Percentiles rank a stretch among this genome's conserved stretches.
phyloP scores from a whole-genome alignment of 2,888 invertebrate species.

The Cenopis cana region DNA sequence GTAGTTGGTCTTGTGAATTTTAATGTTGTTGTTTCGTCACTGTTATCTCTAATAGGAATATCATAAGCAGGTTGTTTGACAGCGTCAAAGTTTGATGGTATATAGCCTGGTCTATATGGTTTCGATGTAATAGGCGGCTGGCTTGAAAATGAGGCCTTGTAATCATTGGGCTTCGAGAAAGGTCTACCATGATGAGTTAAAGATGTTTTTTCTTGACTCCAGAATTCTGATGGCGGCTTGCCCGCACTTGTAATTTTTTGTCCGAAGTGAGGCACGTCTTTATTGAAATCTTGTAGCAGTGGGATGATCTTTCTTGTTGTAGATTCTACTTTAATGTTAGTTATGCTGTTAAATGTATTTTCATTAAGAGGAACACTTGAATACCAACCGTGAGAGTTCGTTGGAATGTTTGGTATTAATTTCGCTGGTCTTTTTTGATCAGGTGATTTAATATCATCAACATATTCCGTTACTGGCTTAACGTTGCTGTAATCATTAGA shows the following conservation, averaged over 20 bases:
- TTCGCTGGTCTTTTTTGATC: conserved; percentile 69
- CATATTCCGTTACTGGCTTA: conserved; percentile 63
- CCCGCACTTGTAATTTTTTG: conserved; percentile 74
- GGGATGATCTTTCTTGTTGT: conserved; percentile 78
- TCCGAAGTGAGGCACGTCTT: conserved; percentile 69
- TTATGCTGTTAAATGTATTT: conserved; percentile 63
- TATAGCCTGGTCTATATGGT: conserved; percentile 66
- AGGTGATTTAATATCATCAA: conserved; percentile 55
- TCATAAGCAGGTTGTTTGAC: conserved; percentile 76
- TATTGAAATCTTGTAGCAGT: conserved; percentile 65
- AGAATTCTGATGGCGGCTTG: conserved; percentile 74
- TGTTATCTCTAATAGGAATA: conserved; percentile 77
- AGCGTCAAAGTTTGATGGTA: conserved; percentile 67
- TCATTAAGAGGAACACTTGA: conserved; percentile 69
- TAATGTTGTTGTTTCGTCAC: conserved; percentile 68
- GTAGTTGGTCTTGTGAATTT: conserved; percentile 52
- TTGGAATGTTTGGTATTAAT: conserved; percentile 71
- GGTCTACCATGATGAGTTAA: conserved; percentile 67
- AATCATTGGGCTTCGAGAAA: conserved; percentile 64
- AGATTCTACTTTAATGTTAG: conserved; percentile 69
- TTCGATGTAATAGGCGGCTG: conserved; percentile 59
- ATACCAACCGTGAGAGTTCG: conserved; percentile 81
- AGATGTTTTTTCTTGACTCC: conserved; percentile 56
- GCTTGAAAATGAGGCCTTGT: conserved; percentile 54
- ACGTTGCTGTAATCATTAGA: conserved; percentile 50